Percentiles rank a stretch among this genome's conserved stretches.
phyloP scores from a whole-genome alignment of 2,113 vertebrate genomes.

The Pteropus alecto region DNA sequence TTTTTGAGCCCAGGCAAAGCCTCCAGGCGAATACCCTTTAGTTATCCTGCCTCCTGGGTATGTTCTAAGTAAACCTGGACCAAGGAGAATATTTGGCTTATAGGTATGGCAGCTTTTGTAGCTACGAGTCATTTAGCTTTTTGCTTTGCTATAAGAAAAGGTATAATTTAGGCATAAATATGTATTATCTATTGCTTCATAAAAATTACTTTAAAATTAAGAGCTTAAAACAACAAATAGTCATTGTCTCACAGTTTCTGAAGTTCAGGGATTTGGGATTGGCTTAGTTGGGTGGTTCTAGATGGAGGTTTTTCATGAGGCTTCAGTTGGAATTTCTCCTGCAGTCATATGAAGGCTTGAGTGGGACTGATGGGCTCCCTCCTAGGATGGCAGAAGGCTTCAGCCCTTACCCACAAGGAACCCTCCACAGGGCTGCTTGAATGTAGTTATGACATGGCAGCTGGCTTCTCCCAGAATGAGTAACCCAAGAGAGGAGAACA shows the following conservation, averaged over 20 bases:
- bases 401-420: not conserved
- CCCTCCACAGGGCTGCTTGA: not conserved
- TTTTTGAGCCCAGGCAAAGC: not conserved
- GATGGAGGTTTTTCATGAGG: not conserved
- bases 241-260: not conserved
- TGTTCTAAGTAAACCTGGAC: not conserved
- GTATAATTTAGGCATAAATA: not conserved
- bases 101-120: not conserved
- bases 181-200: not conserved
- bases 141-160: conserved; percentile 2
- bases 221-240: not conserved
- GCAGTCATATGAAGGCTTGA: not conserved
- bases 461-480: not conserved
- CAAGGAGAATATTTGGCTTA: not conserved
- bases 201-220: not conserved
- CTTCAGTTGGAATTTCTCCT: not conserved
- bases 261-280: not conserved
- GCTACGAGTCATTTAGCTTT: not conserved
- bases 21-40: not conserved
- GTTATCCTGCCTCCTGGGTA: not conserved
- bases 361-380: not conserved
- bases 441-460: not conserved
- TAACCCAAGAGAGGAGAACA: not conserved
- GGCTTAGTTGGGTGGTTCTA: not conserved
- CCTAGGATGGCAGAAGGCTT: not conserved